Evolutionary conservation across 2,888 invertebrate genomes (phyloP).

Genomic region (Sympetrum striolatum): DNA sequence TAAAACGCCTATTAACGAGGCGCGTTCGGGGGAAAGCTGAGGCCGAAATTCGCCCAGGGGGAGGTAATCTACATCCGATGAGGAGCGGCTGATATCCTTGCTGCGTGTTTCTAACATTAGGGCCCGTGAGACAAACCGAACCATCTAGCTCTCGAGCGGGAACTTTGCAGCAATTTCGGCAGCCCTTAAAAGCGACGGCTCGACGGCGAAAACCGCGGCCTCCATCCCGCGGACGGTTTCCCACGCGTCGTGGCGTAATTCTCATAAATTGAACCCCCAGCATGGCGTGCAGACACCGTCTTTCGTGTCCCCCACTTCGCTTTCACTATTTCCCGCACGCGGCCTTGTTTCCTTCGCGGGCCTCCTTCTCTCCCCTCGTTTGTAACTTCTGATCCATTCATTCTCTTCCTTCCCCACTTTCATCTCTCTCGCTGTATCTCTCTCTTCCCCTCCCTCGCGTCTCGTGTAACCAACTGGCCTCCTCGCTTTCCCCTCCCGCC

Average conservation of each 20-base stretch:
- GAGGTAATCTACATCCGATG: too few species aligned
- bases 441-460: neutral
- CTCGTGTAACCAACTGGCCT: neutral
- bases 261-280: neutral
- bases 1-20: too few species aligned
- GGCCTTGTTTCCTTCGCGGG: neutral
- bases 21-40: too few species aligned
- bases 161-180: too few species aligned
- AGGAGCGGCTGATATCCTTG: too few species aligned
- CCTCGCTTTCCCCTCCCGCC: neutral
- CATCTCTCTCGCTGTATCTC: neutral
- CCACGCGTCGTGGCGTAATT: neutral
- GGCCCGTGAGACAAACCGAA: too few species aligned
- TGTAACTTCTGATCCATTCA: slow-evolving; percentile 2
- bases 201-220: neutral
- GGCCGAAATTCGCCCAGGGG: too few species aligned
- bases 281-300: neutral
- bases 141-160: too few species aligned
- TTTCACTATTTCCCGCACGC: neutral
- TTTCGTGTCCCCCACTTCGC: neutral
- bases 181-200: too few species aligned
- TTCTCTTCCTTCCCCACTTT: neutral
- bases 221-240: neutral
- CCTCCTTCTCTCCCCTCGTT: neutral
- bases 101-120: too few species aligned